Conservation (phyloP, 2,888 invertebrate species). For the Ashinkailepas kermadecensis region DNA sequence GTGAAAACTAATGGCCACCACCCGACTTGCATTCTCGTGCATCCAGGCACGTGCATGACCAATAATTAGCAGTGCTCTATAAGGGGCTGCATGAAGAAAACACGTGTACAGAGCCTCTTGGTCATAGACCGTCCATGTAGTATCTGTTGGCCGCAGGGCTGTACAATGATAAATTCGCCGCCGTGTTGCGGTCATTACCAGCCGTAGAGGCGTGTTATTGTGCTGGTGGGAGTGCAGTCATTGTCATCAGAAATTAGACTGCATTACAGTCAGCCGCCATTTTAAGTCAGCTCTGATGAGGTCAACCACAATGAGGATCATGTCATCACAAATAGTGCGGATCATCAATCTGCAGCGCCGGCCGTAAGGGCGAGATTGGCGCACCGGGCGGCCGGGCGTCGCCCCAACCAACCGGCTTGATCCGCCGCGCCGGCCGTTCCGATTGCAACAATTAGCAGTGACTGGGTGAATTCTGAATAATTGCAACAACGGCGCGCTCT, state of each 20-base stretch:
- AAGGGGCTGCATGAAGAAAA: neutral
- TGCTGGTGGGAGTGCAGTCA: neutral
- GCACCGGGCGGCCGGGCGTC: neutral
- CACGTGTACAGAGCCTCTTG: neutral
- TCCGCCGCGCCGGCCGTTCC: neutral
- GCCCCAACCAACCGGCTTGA: neutral
- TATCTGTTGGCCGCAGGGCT: neutral
- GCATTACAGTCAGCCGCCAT: conserved; percentile 7
- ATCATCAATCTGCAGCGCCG: conserved; percentile 1
- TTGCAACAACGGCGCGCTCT: neutral
- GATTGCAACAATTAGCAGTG: neutral
- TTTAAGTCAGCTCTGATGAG: conserved; percentile 1
- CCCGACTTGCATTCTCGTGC: neutral
- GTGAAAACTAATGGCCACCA: too few relatives aligned
- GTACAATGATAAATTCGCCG: neutral
- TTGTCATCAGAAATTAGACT: neutral
- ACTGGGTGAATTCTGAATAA: conserved; percentile 16
- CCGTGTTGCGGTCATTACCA: conserved; percentile 2
- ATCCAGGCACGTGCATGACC: neutral
- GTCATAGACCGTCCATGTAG: neutral
- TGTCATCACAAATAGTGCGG: conserved; percentile 16
- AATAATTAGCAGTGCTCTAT: neutral
- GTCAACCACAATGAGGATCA: conserved; percentile 1
- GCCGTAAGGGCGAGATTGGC: neutral
- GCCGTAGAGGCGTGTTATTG: neutral